Evolutionary conservation across 2,113 vertebrate species (phyloP), one percentile per base, ranked within the genome.

Genomic region (Desmodus rotundus): DNA sequence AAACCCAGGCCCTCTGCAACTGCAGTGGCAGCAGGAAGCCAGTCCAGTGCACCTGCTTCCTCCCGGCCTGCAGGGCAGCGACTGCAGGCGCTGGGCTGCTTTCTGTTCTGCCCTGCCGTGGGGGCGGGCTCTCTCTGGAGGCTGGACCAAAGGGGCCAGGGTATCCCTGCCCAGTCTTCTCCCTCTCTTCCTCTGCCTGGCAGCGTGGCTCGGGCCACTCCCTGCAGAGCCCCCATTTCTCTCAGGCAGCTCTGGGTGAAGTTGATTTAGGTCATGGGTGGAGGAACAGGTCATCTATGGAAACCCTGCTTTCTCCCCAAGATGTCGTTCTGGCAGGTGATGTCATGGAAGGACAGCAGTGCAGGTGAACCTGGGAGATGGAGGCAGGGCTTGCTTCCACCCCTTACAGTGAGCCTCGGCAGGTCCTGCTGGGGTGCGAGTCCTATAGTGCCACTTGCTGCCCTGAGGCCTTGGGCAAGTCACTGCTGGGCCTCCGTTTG

Each of bases 11-110:
- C 81, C 88, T 80, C 31, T 95, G 63, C 82, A 86, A 92, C 67
- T 80, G 74, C 83, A 67, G 82, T 14, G 74, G 93, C 56, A 70
- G 95, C 94, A 96, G 97, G 97, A 98, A 97, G 96, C 89, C 63
- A n/a, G 93, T 86, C 96, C 83, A 81, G 83, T 22, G 56, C 96
- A 97, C 97, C 97, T 98, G 97, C 97, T 98, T 98, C 97, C 97
- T 97, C 82, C 13, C 0, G 68, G 89, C 85, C 28, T 28, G 58
- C 50, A 2, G 12, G 28, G 87, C 19, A 31, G 67, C 17, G 73
- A 41, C 20, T 13, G n/a, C 47, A 5, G 82, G 63, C 22, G 1
- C 72, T 73, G 1, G 26, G 67, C 81, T 72, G 91, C 94, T 97
- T 96, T 97, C 94, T 96, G 56, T 95, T 95, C 93, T 12, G 13